phyloP scores from a whole-genome alignment of 1,140 invertebrate species.

The Pissodes strobi region DNA sequence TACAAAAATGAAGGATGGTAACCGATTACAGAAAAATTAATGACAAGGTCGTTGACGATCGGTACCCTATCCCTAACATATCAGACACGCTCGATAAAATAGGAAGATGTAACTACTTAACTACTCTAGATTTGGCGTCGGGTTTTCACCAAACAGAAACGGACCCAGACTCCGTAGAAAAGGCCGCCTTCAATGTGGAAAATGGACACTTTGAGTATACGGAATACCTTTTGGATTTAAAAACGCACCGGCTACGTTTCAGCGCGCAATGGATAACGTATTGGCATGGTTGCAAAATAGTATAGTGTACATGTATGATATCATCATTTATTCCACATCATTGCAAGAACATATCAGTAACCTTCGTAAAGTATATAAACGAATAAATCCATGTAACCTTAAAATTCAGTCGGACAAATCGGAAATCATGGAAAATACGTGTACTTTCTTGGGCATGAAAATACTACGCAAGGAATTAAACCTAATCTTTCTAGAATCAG shows the following conservation, averaged over 20 bases:
- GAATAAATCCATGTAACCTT: background rate
- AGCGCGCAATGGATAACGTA: conserved; percentile 45
- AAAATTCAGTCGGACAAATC: background rate
- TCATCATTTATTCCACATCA: conserved; percentile 20
- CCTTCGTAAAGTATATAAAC: background rate
- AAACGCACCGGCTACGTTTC: conserved; percentile 51
- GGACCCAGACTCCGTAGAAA: background rate
- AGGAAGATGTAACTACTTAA: conserved; percentile 15
- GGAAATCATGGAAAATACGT: background rate
- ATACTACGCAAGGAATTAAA: conserved; percentile 52
- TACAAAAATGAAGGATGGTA: background rate
- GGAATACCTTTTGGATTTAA: conserved; percentile 55
- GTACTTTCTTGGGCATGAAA: conserved; percentile 38
- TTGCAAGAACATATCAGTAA: conserved; percentile 18
- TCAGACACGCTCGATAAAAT: conserved; percentile 21
- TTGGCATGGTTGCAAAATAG: no score
- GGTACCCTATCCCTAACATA: background rate
- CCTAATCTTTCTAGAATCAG: conserved; percentile 49
- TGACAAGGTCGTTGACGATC: background rate
- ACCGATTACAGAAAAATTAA: background rate
- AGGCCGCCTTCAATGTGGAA: conserved; percentile 21
- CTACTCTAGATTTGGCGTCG: conserved; percentile 26
- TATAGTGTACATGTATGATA: conserved; percentile 32
- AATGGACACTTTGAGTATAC: conserved; percentile 46
- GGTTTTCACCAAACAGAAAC: conserved; percentile 23